A percentile compares a stretch with the other conserved stretches of the same genome.
Evolutionary conservation across 2,888 invertebrate genomes (phyloP).

Genomic region (Axea sp.): DNA sequence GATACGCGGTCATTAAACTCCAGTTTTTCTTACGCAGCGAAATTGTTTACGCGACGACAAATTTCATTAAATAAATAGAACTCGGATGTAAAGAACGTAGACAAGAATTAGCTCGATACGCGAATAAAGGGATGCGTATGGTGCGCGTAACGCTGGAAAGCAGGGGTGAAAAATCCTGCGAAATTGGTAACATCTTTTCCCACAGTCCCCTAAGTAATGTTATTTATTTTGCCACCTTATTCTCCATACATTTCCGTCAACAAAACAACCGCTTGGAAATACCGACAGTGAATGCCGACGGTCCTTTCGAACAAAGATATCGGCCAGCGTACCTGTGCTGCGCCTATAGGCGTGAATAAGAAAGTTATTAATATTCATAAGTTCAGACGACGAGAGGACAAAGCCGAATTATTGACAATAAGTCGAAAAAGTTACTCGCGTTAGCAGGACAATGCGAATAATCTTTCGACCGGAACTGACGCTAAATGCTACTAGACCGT

Average conservation of each 20-base stretch:
- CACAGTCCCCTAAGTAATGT: conserved; percentile 35
- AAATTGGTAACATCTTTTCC: conserved; percentile 47
- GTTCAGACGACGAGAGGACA: conserved; percentile 8
- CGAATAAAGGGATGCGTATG: too few relatives aligned
- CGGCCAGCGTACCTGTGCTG: not conserved
- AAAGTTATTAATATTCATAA: conserved; percentile 42
- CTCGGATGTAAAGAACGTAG: not conserved
- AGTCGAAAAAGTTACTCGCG: conserved; percentile 35
- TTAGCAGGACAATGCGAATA: conserved; percentile 43
- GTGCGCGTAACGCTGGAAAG: conserved; percentile 5
- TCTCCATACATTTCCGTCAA: conserved; percentile 24
- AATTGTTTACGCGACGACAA: too few relatives aligned
- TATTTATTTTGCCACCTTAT: conserved; percentile 39
- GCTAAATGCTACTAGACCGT: conserved; percentile 53
- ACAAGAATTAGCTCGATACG: conserved; percentile 30
- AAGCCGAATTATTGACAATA: conserved; percentile 53
- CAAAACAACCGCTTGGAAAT: conserved; percentile 4
- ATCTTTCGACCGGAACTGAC: conserved; percentile 44
- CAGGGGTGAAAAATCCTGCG: conserved; percentile 39
- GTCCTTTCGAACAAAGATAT: conserved; percentile 20
- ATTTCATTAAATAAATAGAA: too few relatives aligned
- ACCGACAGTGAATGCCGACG: not conserved
- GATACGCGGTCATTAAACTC: too few relatives aligned
- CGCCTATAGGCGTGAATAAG: conserved; percentile 1
- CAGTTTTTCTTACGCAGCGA: too few relatives aligned